Base-by-base conservation (phyloP, 2,113 vertebrate species). In the Stegastes partitus region DNA sequence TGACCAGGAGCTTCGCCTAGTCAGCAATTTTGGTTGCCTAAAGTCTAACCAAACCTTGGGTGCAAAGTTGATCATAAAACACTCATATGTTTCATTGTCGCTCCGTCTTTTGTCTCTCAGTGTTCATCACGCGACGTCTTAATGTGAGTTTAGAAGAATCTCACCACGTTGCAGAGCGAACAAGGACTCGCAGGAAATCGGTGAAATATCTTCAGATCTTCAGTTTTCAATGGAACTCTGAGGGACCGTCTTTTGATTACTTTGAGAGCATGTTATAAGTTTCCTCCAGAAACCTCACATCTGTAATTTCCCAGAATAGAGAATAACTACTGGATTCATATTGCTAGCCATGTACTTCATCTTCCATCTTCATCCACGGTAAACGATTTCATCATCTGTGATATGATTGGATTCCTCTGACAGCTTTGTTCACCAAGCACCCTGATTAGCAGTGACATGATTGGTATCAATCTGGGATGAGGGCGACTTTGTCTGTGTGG, bases 361-460 rank as follows among this genome's bases (percentile, higher is more conserved):
- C 65, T 73, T 34, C 28, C 19, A 44, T 77, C 85, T 64, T 82
- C 67, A 26, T 72, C 68, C 81, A 74, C 67, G 54, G 66, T 42
- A 87, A 93, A 87, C 23, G 53, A 66, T 87, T 84, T 79, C 81
- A 90, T 91, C 89, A 76, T 85, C 67, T 70, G 70, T 50, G 71
- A 85, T 87, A 64, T 80, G 86, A 89, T 74, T 88, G 77, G 68
- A 89, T 89, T 89, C 77, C 55, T 79, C 87, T 83, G 87, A 91
- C 86, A 87, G 86, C 81, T 86, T 85, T 87, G 78, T 89, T 85
- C 86, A 83, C 83, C 82, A 68, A 87, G 80, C 82, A 62, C 62
- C 71, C 80, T 83, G 79, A 92, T 84, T 88, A 91, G 77, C 73
- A 39, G 26, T 16, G 84, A 79, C 88, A 81, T 82, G 84, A 87